Conservation (phyloP, 2,888 invertebrate genomes). For the Phyllotreta cruciferae region DNA sequence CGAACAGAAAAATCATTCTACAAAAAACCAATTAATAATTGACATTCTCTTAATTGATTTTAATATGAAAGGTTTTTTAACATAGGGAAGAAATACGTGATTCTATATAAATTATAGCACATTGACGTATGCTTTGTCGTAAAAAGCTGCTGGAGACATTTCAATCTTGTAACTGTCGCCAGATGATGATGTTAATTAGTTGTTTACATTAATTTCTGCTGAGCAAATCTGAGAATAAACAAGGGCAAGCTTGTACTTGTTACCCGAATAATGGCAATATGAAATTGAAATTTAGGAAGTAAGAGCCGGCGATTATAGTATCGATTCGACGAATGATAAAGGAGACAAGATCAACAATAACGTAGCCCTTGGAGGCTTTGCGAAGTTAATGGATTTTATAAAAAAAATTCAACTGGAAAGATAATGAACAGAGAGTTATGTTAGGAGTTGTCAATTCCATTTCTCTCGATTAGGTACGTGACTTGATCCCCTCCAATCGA, state of each 20-base stretch:
- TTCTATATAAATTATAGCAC: too few relatives aligned
- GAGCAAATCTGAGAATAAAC: slow-evolving; percentile 1
- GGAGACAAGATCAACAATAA: slow-evolving; percentile 9
- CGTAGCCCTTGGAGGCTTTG: slow-evolving; percentile 10
- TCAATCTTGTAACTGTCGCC: too few relatives aligned
- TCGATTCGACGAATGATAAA: slow-evolving; percentile 7
- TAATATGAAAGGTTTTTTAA: too few relatives aligned
- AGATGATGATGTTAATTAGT: too few relatives aligned
- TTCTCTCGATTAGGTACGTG: slow-evolving; percentile 21
- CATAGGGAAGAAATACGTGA: too few relatives aligned
- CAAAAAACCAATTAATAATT: too few relatives aligned
- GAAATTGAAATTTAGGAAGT: slow-evolving; percentile 7
- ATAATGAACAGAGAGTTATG: slow-evolving; percentile 20
- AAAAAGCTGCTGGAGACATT: too few relatives aligned
- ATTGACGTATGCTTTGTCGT: too few relatives aligned
- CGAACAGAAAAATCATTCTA: too few relatives aligned
- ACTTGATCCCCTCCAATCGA: slow-evolving; percentile 15
- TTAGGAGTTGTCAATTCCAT: slow-evolving; percentile 25
- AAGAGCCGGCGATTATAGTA: slow-evolving; percentile 8
- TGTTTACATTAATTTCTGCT: neutral
- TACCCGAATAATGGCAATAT: neutral
- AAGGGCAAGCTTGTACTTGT: slow-evolving; percentile 1
- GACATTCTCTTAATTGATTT: too few relatives aligned
- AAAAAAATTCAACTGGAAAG: slow-evolving; percentile 19
- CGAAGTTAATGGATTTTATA: slow-evolving; percentile 15